Conservation (phyloP, 2,113 vertebrate species). For the Thamnaconus septentrionalis region DNA sequence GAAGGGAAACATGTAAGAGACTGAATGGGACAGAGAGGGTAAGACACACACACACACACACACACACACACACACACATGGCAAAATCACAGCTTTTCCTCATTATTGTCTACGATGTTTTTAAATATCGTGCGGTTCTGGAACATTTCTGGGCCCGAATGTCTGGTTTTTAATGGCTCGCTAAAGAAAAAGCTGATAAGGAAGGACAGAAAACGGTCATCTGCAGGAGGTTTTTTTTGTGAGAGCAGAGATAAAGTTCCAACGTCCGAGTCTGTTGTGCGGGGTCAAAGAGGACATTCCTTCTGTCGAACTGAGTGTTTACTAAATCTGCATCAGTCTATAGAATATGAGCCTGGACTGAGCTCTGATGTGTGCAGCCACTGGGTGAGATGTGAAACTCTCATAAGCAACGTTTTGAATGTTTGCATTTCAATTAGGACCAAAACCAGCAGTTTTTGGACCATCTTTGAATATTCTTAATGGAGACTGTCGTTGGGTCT, state of each 20-base stretch:
- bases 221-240: slow-evolving; percentile 8
- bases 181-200: not conserved
- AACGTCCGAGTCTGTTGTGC: slow-evolving; percentile 17
- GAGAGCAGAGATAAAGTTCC: slow-evolving; percentile 18
- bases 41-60: too few relatives aligned
- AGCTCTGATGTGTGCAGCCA: slow-evolving; percentile 15
- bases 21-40: slow-evolving; percentile 5
- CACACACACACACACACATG: not conserved
- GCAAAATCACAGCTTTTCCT: slow-evolving; percentile 1
- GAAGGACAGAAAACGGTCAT: slow-evolving; percentile 10
- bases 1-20: slow-evolving; percentile 1
- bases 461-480: too few relatives aligned
- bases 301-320: slow-evolving; percentile 29
- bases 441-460: not conserved
- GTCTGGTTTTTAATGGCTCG: slow-evolving; percentile 13
- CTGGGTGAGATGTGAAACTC: slow-evolving; percentile 17
- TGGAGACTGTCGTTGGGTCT: too few relatives aligned
- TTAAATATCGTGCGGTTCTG: not conserved
- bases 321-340: slow-evolving; percentile 27
- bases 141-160: not conserved
- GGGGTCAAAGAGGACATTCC: slow-evolving; percentile 41
- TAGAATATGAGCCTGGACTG: slow-evolving; percentile 17
- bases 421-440: slow-evolving; percentile 8
- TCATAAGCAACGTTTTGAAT: slow-evolving; percentile 19
- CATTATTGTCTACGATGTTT: not conserved